These are phyloP conservation scores for Eupithecia vulgata DNA, from an alignment of 2,888 invertebrate genomes.

Conservation along the genomic window DNA sequence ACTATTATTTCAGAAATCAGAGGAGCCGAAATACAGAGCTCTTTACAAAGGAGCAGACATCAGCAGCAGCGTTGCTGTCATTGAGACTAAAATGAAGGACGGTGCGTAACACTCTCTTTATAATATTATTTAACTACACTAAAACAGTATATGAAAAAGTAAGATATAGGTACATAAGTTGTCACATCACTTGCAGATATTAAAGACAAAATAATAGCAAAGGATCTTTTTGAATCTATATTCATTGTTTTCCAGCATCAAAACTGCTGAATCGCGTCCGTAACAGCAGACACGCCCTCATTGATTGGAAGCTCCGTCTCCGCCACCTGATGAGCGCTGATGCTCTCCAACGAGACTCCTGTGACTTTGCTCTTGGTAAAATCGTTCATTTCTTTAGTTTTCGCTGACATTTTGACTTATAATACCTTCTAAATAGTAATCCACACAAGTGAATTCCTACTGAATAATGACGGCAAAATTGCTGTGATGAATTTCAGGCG, in stretches of 20 bases:
- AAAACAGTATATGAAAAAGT: neutral
- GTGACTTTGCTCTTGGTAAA: constrained; percentile 89
- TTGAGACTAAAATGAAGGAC: constrained; percentile 19
- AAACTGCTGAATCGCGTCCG: constrained; percentile 83
- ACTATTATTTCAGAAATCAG: constrained; percentile 73
- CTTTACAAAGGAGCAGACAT: constrained; percentile 85
- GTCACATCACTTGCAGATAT: neutral
- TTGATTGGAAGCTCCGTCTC: constrained; percentile 92
- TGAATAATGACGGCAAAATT: too few relatives aligned
- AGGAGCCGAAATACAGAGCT: constrained; percentile 83
- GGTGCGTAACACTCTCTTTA: neutral
- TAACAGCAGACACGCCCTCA: constrained; percentile 87
- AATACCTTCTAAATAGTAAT: too few relatives aligned
- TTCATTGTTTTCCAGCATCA: constrained; percentile 36
- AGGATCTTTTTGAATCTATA: neutral
- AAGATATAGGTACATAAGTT: too few relatives aligned
- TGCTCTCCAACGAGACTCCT: constrained; percentile 86
- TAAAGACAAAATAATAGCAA: neutral
- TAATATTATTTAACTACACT: too few relatives aligned
- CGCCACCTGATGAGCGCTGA: constrained; percentile 88
- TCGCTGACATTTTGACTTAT: neutral
- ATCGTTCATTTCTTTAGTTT: neutral
- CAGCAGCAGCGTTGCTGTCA: constrained; percentile 67
- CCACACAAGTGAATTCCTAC: too few relatives aligned
- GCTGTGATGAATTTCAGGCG: constrained; percentile 72